Base-by-base conservation (phyloP, 2,113 vertebrate genomes). In the Vanacampus margaritifer region DNA sequence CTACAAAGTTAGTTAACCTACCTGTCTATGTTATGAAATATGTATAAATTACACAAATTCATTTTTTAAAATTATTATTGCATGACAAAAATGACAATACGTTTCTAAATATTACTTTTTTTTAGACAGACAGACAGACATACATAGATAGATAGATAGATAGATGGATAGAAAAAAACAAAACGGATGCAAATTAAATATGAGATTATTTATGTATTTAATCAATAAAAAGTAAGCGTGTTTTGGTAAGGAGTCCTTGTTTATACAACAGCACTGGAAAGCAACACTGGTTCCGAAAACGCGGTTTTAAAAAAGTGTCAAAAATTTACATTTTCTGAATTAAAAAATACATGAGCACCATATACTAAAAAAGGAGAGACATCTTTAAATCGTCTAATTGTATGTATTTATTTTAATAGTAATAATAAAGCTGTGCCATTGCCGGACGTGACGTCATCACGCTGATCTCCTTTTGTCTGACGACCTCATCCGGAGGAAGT, bases 401-500 rank as follows among this genome's bases (percentile, higher is more conserved):
- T 57, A 17, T 17, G 24, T 43, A 41, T 19, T 24, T n/a, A 11
- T 59, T n/a, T 61, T 13, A 11, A 14, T 36, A n/a, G n/a, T n/a
- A n/a, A n/a, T 43, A 7, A 9, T 8, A 17, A 62, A 43, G 37
- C 16, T 13, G 23, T 43, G 13, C 23, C 19, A 45, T 43, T 61
- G 19, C 45, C 68, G 91, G 92, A 93, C 79, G 71, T 92, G 82
- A 89, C 90, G 46, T 86, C 74, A 75, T 0, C 58, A 54, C 41
- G 69, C 57, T 57, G 64, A 61, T 17, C 75, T 81, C 71, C 81
- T 14, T 88, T 87, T 89, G 87, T 86, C 75, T 89, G 80, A 81
- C 81, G 86, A 89, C 88, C 82, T 89, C 77, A 90, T 85, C 87
- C 71, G 75, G 71, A 86, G 91, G 92, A 93, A 93, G 91, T 92